phyloP scores from a whole-genome alignment of 1,140 invertebrate genomes.

The Trigoniulus corallinus region DNA sequence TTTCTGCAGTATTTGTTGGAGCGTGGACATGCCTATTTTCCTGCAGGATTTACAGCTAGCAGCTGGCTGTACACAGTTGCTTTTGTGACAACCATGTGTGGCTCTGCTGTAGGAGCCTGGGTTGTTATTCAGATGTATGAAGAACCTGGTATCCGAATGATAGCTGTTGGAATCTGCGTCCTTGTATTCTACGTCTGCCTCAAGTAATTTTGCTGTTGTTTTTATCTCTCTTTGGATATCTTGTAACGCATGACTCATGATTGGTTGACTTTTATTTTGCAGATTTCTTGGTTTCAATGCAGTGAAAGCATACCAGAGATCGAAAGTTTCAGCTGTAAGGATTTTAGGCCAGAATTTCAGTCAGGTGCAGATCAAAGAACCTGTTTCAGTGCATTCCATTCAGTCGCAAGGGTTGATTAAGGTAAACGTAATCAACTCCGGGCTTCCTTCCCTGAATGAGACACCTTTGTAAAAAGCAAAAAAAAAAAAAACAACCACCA shows the following conservation, averaged over 20 bases:
- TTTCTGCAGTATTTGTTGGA: conserved; percentile 44
- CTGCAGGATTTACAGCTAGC: conserved; percentile 40
- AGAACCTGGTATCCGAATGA: conserved; percentile 53
- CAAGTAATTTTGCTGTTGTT: conserved; percentile 42
- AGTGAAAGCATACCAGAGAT: conserved; percentile 65
- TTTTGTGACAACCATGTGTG: conserved; percentile 48
- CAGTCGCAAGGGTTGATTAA: not conserved
- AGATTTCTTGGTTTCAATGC: conserved; percentile 70
- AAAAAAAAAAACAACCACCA: no score
- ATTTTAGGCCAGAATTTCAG: conserved; percentile 36
- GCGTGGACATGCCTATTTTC: conserved; percentile 40
- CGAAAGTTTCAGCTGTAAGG: conserved; percentile 70
- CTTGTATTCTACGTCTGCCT: conserved; percentile 67
- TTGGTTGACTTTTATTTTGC: conserved; percentile 17
- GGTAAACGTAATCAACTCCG: not conserved
- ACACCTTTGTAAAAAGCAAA: not conserved
- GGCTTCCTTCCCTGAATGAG: not conserved
- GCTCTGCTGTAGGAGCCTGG: conserved; percentile 58
- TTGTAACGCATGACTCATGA: not conserved
- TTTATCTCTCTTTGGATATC: no score
- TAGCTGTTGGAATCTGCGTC: conserved; percentile 58
- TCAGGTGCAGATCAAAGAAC: not conserved
- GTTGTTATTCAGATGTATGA: conserved; percentile 59
- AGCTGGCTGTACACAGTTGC: conserved; percentile 59
- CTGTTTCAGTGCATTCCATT: not conserved